These are phyloP conservation scores for Pandemis cinnamomeana DNA, from an alignment of 2,888 invertebrate genomes.

Conservation along the genomic window DNA sequence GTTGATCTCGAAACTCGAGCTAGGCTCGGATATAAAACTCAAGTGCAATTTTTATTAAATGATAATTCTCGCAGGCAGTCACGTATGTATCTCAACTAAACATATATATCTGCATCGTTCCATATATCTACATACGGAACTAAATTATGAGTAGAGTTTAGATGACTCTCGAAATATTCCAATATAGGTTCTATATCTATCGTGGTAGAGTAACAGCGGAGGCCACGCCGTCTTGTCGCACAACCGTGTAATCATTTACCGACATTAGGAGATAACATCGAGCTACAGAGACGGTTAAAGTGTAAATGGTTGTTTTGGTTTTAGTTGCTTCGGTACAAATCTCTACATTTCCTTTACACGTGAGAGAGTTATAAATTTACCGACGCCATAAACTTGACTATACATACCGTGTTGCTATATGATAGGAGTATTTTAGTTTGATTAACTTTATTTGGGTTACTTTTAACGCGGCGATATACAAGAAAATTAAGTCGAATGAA, in stretches of 20 bases:
- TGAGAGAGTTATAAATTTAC: constrained; percentile 30
- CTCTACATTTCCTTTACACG: constrained; percentile 17
- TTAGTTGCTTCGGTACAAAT: constrained; percentile 34
- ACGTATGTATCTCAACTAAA: constrained; percentile 52
- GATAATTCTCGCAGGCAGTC: constrained; percentile 48
- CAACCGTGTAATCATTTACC: constrained; percentile 37
- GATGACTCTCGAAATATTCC: constrained; percentile 14
- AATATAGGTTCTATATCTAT: constrained; percentile 26
- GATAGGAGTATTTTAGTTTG: constrained; percentile 14
- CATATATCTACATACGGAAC: constrained; percentile 45
- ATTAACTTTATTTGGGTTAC: background rate
- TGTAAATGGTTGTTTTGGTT: constrained; percentile 41
- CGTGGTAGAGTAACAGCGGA: constrained; percentile 10
- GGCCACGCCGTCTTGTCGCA: constrained; percentile 14
- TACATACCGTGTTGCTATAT: background rate
- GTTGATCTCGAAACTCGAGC: background rate
- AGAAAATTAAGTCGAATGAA: background rate
- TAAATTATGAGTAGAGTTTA: constrained; percentile 16
- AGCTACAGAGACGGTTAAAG: constrained; percentile 37
- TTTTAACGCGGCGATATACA: background rate
- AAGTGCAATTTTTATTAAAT: background rate
- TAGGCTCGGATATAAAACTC: background rate
- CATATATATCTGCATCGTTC: constrained; percentile 48
- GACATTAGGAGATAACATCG: constrained; percentile 38
- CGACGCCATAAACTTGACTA: constrained; percentile 16